phyloP scores from a whole-genome alignment of 2,797 vertebrate species.

The Paratrypauchen microcephalus region DNA sequence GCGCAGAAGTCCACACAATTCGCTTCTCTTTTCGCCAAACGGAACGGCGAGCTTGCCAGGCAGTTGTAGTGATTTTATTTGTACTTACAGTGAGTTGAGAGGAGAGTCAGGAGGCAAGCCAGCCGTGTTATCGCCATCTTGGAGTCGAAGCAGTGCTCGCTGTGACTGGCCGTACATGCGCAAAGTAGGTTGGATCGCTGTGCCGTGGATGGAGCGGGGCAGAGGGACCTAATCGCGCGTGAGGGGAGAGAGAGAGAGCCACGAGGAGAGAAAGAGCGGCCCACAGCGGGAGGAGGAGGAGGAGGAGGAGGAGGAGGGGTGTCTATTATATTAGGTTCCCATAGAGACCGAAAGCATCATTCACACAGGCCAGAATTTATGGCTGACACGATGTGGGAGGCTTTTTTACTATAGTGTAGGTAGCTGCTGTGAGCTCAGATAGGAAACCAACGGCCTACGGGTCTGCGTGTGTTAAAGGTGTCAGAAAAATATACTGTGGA shows the following conservation, averaged over 20 bases:
- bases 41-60: neutral
- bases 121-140: slow-evolving; percentile 84
- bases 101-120: slow-evolving; percentile 76
- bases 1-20: slow-evolving; percentile 3
- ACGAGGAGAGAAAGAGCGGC: slow-evolving; percentile 8
- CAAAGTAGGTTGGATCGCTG: slow-evolving; percentile 75
- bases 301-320: slow-evolving; percentile 11
- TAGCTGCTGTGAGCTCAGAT: slow-evolving; percentile 31
- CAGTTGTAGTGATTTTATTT: slow-evolving; percentile 16
- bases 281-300: slow-evolving; percentile 9
- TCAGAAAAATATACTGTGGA: slow-evolving; percentile 3
- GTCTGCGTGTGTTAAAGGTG: neutral
- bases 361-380: slow-evolving; percentile 65
- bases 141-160: slow-evolving; percentile 76
- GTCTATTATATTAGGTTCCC: slow-evolving; percentile 70
- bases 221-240: slow-evolving; percentile 38
- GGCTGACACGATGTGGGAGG: slow-evolving; percentile 60
- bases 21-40: neutral
- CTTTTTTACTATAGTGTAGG: slow-evolving; percentile 48
- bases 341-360: slow-evolving; percentile 77
- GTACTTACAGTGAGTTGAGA: slow-evolving; percentile 82
- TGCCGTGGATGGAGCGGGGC: slow-evolving; percentile 61
- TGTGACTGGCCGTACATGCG: slow-evolving; percentile 76
- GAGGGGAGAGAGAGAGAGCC: slow-evolving; percentile 27
- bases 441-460: slow-evolving; percentile 20